Evolutionary conservation across 2,797 vertebrate genomes (phyloP).

Genomic region (Karalla daura): DNA sequence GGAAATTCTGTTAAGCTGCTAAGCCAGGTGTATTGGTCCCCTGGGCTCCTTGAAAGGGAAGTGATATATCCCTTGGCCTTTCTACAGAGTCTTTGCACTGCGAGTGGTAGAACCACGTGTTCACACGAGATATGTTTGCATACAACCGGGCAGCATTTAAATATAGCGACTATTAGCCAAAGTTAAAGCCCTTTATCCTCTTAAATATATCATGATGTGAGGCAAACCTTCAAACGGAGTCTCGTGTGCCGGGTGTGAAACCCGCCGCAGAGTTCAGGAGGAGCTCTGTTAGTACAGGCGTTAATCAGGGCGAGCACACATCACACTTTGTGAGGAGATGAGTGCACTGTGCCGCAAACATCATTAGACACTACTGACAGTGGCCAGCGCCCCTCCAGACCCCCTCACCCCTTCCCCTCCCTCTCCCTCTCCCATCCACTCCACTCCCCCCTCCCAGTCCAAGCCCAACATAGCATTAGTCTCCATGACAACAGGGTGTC

Average conservation of each 20-base stretch:
- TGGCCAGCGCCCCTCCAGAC: constrained; percentile 36
- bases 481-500: constrained; percentile 83
- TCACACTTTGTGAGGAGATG: constrained; percentile 52
- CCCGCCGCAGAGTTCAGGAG: constrained; percentile 11
- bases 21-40: constrained; percentile 88
- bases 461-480: constrained; percentile 78
- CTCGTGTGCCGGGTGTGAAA: too few relatives aligned
- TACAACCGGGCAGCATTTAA: constrained; percentile 17
- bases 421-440: constrained; percentile 20
- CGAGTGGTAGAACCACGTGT: constrained; percentile 49
- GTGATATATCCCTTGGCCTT: constrained; percentile 80
- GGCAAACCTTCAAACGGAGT: too few relatives aligned
- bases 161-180: neutral
- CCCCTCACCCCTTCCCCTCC: constrained; percentile 5
- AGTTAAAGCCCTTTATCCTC: neutral
- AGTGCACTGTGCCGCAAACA: constrained; percentile 71
- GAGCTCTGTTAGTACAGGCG: constrained; percentile 37
- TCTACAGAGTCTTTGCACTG: constrained; percentile 65
- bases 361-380: constrained; percentile 76
- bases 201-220: neutral
- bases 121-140: constrained; percentile 28
- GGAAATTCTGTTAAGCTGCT: constrained; percentile 86
- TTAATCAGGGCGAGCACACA: constrained; percentile 52
- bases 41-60: constrained; percentile 81
- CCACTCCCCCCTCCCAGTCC: constrained; percentile 61